Evolutionary conservation across 2,797 vertebrate genomes (phyloP).

Genomic region (Enteromius paludinosus): DNA sequence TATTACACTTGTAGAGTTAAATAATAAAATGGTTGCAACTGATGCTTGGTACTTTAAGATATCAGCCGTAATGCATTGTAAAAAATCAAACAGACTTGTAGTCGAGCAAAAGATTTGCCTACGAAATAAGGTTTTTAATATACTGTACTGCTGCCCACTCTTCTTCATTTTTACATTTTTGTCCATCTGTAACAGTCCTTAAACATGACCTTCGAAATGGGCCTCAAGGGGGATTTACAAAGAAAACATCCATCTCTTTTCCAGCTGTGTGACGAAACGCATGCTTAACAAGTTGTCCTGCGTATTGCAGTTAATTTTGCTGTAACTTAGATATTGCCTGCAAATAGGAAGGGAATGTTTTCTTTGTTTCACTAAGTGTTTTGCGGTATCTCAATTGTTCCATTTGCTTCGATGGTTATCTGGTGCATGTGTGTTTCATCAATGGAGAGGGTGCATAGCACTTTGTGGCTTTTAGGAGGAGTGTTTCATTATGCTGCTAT

Average conservation of each 20-base stretch:
- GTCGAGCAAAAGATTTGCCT: not conserved
- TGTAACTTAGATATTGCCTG: slow-evolving; percentile 31
- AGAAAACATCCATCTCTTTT: slow-evolving; percentile 66
- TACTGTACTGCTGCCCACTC: not conserved
- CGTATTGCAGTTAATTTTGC: not conserved
- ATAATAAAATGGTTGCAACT: not conserved
- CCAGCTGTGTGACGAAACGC: slow-evolving; percentile 46
- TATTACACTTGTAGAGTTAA: not conserved
- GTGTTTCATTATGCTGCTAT: not conserved
- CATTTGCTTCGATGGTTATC: not conserved
- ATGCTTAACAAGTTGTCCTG: slow-evolving; percentile 15
- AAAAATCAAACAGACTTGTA: not conserved
- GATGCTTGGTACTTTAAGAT: not conserved
- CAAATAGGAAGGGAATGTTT: slow-evolving; percentile 32
- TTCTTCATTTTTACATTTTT: slow-evolving; percentile 1
- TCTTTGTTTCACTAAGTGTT: not conserved
- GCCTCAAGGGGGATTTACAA: slow-evolving; percentile 57
- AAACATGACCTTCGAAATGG: slow-evolving; percentile 55
- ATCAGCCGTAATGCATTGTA: not conserved
- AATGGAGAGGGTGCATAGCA: not conserved
- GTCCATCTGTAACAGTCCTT: slow-evolving; percentile 45
- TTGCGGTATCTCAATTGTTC: not conserved
- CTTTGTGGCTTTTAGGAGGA: not conserved
- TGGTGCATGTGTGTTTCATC: not conserved
- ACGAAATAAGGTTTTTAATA: not conserved